Evolutionary conservation across 1,140 invertebrate species (phyloP), one percentile per base, ranked within the genome.

Genomic region (Drosophila novamexicana): DNA sequence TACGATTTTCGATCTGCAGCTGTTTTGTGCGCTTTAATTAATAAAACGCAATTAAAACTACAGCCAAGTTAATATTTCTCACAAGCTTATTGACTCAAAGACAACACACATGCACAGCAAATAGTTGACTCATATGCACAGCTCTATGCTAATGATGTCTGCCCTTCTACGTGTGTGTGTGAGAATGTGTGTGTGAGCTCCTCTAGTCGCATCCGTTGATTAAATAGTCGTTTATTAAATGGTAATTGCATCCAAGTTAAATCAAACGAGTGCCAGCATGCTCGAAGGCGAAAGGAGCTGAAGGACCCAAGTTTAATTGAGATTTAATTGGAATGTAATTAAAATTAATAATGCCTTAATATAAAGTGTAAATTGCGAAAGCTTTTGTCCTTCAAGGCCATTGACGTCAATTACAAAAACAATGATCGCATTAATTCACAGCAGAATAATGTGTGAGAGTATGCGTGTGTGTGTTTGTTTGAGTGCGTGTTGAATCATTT

Each of bases 291-390:
- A 29, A 45, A 22, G 34, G n/a, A 37, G 70, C 58, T 68, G 53
- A 73, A 77, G 63, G 29, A 77, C 39, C 5, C 49, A 8, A 52
- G 49, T 77, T 72, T 69, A 89, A 88, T 83, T 89, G 77, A 40
- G 50, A 64, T 72, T 79, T 86, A 86, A 88, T 88, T 89, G 83
- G 73, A 80, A 74, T 74, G 77, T 89, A 89, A 88, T 89, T 88
- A 88, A 88, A 89, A 80, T 83, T 76, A 71, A 80, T 80, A 79
- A 80, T 75, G 52, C 73, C 68, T 82, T 71, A 56, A 71, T 71
- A 59, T 61, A 47, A 44, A 74, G 77, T 65, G 75, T 58, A 74
- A 69, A 69, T 73, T 74, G 63, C 53, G 14, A 7, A 39, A 7
- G 49, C 75, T 63, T 70, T 86, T 86, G 62, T 86, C 52, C 36